phyloP scores from a whole-genome alignment of 2,113 vertebrate species.

The Pteropus alecto region DNA sequence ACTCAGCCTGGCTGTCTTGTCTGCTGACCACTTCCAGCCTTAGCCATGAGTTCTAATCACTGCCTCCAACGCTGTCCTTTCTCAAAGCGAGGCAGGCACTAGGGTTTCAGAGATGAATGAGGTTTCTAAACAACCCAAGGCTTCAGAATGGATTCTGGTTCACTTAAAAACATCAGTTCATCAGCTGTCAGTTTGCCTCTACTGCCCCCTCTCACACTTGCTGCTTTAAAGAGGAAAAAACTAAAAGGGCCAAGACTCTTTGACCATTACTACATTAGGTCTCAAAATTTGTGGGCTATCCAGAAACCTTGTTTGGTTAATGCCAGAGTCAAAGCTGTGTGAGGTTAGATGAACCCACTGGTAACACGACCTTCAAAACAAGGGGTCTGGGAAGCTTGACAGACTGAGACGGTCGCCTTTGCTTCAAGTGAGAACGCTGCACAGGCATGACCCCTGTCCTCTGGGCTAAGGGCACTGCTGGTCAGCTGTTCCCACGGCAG shows the following conservation, averaged over 20 bases:
- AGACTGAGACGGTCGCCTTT: neutral
- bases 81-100: neutral
- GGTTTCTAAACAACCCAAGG: neutral
- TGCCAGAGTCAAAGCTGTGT: neutral
- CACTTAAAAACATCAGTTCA: neutral
- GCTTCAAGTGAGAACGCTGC: neutral
- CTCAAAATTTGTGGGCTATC: neutral
- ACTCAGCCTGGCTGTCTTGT: neutral
- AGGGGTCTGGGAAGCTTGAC: neutral
- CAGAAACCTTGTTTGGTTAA: neutral
- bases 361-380: accelerated
- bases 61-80: neutral
- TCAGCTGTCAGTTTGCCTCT: neutral
- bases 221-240: neutral
- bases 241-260: neutral
- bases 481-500: neutral
- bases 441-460: neutral
- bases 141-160: neutral
- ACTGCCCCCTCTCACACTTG: neutral
- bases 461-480: neutral
- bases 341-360: neutral
- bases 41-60: neutral
- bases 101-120: neutral
- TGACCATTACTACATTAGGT: neutral
- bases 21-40: neutral